Conservation (phyloP, 2,113 vertebrate species). For the Vanacampus margaritifer region DNA sequence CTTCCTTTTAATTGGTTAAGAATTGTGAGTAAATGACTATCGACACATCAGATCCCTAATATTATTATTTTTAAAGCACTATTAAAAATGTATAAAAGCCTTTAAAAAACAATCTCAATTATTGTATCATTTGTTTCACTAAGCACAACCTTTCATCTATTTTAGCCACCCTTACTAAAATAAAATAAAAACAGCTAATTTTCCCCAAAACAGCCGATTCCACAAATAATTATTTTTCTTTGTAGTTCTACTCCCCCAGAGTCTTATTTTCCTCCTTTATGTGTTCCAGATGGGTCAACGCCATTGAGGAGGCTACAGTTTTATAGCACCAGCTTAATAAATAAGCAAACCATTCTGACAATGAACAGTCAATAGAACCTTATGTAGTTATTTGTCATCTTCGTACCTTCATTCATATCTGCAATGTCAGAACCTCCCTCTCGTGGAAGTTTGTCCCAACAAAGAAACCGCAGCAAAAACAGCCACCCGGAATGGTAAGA, state of each 20-base stretch:
- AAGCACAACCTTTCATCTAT: too few species aligned
- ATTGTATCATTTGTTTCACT: too few species aligned
- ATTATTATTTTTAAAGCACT: too few species aligned
- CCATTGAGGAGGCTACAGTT: constrained; percentile 91
- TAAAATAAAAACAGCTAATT: too few species aligned
- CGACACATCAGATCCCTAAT: too few species aligned
- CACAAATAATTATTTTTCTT: not conserved
- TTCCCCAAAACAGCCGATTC: too few species aligned
- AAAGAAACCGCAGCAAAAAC: not conserved
- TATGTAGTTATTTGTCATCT: constrained; percentile 43
- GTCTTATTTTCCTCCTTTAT: not conserved
- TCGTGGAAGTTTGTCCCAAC: constrained; percentile 9
- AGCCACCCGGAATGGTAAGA: constrained; percentile 11
- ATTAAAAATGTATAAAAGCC: too few species aligned
- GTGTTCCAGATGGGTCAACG: constrained; percentile 89
- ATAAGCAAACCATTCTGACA: constrained; percentile 12
- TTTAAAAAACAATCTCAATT: too few species aligned
- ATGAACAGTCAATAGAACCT: constrained; percentile 34
- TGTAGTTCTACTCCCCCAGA: not conserved
- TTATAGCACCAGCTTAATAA: constrained; percentile 79
- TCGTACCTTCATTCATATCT: constrained; percentile 16
- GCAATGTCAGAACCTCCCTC: constrained; percentile 6
- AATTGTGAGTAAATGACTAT: too few species aligned
- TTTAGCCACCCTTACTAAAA: too few species aligned
- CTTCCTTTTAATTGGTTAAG: too few species aligned